Base-by-base conservation (phyloP, 2,113 vertebrate species). In the Thomomys bottae region DNA sequence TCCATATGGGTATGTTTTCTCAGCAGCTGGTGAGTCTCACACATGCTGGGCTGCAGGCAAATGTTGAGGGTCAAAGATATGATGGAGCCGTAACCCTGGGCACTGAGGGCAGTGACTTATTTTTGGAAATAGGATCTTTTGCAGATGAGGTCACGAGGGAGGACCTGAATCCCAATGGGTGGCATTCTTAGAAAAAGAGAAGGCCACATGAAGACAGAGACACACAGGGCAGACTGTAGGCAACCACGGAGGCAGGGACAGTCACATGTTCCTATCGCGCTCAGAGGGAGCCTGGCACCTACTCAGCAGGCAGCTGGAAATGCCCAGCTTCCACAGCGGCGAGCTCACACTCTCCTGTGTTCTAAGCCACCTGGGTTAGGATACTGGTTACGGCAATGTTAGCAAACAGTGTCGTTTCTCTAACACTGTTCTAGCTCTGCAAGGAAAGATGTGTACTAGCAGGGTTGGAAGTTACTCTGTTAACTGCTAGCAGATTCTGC, bases 221-320 rank as follows among this genome's bases (percentile, higher is more conserved):
- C 45, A 20, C 45, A 15, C 20, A 11, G 20, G 49, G 67, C 45
- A 24, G 20, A 61, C 0, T 24, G 32, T 1, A 7, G 6, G 20
- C 0, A 38, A 63, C 8, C 5, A 24, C 23, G 8, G 59, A 26
- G 24, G 59, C 59, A 28, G 38, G n/a, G 24, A 78, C 5, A 71
- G 70, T 40, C 11, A 32, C 2, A 0, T 3, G 24, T 14, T 2
- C 2, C 1, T 6, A 6, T 26, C 38, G 8, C 32, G 3, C 38
- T 76, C 17, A 0, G 67, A 49, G 72, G 8, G n/a, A 0, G 1
- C 11, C 11, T 0, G 26, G 28, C 26, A 28, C 63, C 77, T n/a
- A 54, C 54, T 42, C 9, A 24, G 49, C 23, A 0, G 15, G 30
- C 30, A 88, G 57, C 59, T 2, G 59, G 90, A 59, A 36, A 66